Percentiles rank a stretch among this genome's conserved stretches.
Conservation (phyloP, 2,888 invertebrate genomes). For the Glyphotaelius pellucidus region DNA sequence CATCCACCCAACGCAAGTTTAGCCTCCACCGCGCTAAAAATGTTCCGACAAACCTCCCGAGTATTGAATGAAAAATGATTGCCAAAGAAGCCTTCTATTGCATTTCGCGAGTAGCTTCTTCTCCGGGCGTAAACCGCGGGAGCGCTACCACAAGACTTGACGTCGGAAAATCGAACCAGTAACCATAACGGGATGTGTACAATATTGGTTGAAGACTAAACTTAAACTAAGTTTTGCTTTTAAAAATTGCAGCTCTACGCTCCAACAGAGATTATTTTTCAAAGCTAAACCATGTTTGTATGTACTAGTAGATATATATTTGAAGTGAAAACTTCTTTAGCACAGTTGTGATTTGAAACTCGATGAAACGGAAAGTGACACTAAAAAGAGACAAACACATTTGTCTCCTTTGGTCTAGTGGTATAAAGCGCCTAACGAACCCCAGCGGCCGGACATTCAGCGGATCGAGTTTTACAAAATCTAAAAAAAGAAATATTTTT, state of each 20-base stretch:
- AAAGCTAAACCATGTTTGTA: too few relatives aligned
- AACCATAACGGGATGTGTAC: not conserved
- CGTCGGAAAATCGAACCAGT: not conserved
- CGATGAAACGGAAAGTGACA: too few relatives aligned
- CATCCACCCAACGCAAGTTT: slow-evolving; percentile 25
- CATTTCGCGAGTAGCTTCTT: slow-evolving; percentile 17
- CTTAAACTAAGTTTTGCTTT: not conserved
- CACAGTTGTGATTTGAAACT: too few relatives aligned
- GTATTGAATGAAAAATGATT: slow-evolving; percentile 42
- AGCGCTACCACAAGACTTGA: not conserved
- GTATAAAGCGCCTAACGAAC: too few relatives aligned
- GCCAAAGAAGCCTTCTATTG: slow-evolving; percentile 16
- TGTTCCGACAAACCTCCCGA: slow-evolving; percentile 16
- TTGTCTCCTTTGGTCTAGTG: too few relatives aligned
- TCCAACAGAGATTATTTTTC: not conserved
- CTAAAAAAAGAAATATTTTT: too few relatives aligned
- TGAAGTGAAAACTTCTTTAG: too few relatives aligned
- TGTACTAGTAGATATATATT: too few relatives aligned
- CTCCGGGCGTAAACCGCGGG: not conserved
- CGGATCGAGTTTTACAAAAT: too few relatives aligned
- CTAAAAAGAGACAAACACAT: too few relatives aligned
- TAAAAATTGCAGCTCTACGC: not conserved
- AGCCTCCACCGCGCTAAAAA: slow-evolving; percentile 16
- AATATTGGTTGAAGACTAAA: not conserved
- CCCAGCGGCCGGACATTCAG: too few relatives aligned